Percentiles rank a stretch among this genome's conserved stretches.
Evolutionary conservation across 2,888 invertebrate species (phyloP).

Genomic region (Phytoseiulus persimilis): DNA sequence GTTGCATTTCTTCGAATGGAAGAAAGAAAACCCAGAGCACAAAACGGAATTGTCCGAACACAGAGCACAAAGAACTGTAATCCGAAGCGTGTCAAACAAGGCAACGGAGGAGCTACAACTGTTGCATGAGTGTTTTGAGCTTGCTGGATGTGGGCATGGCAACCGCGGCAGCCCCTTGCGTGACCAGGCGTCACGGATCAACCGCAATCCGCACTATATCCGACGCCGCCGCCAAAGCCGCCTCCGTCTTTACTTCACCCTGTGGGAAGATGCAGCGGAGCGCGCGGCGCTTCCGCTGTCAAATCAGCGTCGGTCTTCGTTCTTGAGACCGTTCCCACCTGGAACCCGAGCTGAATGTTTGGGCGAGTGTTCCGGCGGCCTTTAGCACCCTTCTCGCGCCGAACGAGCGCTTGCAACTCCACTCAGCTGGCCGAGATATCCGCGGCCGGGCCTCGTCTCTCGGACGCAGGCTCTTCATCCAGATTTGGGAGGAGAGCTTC

Average conservation of each 20-base stretch:
- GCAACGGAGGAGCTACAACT: background rate
- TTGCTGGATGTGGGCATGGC: background rate
- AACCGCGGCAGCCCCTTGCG: background rate
- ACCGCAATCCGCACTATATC: slow-evolving; percentile 5
- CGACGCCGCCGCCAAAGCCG: background rate
- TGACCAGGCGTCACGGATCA: background rate
- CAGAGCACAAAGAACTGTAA: background rate
- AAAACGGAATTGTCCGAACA: background rate
- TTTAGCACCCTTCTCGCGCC: background rate
- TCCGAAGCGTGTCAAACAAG: background rate
- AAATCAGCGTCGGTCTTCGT: background rate
- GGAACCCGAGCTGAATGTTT: background rate
- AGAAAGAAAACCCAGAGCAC: too few relatives aligned
- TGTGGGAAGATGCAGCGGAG: background rate
- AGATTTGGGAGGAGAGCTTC: background rate
- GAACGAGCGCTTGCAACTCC: too few relatives aligned
- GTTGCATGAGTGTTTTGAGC: background rate
- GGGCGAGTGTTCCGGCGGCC: background rate
- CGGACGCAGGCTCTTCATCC: background rate
- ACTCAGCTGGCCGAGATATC: too few relatives aligned
- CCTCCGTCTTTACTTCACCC: background rate
- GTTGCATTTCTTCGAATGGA: background rate
- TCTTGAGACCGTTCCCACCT: background rate
- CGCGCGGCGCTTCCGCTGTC: background rate
- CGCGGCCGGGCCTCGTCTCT: too few relatives aligned